phyloP scores from a whole-genome alignment of 2,888 invertebrate species.

The Hipparchia sbordonii region DNA sequence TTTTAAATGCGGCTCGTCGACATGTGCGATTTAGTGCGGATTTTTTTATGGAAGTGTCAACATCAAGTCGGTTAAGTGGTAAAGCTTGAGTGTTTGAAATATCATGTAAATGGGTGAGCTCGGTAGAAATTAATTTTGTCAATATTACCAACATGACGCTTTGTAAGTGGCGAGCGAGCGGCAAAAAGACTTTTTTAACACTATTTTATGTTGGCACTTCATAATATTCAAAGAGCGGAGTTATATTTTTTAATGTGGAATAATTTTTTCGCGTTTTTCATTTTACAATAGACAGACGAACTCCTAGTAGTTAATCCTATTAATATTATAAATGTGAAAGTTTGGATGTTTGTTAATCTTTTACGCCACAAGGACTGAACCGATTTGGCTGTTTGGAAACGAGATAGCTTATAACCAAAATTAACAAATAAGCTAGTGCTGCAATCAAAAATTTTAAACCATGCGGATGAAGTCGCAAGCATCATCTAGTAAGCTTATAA shows the following conservation, averaged over 20 bases:
- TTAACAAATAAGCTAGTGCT: too few relatives aligned
- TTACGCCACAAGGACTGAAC: too few relatives aligned
- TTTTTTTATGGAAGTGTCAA: constrained; percentile 61
- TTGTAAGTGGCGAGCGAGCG: constrained; percentile 33
- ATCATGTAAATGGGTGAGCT: constrained; percentile 40
- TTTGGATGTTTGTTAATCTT: too few relatives aligned
- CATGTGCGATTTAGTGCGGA: constrained; percentile 52
- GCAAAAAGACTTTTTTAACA: constrained; percentile 33
- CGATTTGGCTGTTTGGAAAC: too few relatives aligned
- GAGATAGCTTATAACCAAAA: too few relatives aligned
- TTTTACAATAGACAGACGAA: constrained; percentile 14
- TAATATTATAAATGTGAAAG: not conserved
- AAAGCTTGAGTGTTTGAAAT: constrained; percentile 33
- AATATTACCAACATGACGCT: constrained; percentile 39
- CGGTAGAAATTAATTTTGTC: constrained; percentile 42
- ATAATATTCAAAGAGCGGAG: constrained; percentile 23
- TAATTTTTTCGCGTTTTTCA: constrained; percentile 18
- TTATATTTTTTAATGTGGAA: constrained; percentile 25
- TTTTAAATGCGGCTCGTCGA: constrained; percentile 61
- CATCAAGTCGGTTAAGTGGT: constrained; percentile 46
- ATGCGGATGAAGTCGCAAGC: too few relatives aligned
- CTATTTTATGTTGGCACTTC: constrained; percentile 28
- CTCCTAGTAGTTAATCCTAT: not conserved
- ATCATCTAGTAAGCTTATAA: too few relatives aligned
- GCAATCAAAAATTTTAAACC: too few relatives aligned